Conservation (phyloP, 2,888 invertebrate species). For the Limnephilus lunatus region DNA sequence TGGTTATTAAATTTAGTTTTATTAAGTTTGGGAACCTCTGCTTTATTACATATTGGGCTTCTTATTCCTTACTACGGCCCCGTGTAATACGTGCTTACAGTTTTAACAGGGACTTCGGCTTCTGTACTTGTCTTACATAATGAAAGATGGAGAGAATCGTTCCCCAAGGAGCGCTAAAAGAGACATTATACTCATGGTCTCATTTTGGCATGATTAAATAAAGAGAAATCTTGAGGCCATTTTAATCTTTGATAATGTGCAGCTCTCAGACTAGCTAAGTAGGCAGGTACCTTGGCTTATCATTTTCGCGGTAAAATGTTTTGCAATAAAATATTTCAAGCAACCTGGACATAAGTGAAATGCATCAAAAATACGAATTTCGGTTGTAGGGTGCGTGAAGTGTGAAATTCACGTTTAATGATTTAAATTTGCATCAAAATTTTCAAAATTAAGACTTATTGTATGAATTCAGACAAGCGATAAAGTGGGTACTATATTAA, state of each 20-base stretch:
- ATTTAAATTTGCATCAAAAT: too few relatives aligned
- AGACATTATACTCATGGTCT: neutral
- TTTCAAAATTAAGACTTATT: too few relatives aligned
- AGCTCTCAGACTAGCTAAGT: too few relatives aligned
- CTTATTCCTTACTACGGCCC: neutral
- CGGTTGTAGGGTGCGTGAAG: too few relatives aligned
- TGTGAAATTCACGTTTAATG: too few relatives aligned
- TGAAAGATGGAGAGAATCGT: neutral
- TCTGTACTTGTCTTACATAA: neutral
- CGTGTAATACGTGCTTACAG: neutral
- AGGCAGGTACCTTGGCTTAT: neutral
- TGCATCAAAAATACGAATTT: too few relatives aligned
- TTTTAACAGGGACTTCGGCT: neutral
- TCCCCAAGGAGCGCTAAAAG: neutral
- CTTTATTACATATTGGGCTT: neutral
- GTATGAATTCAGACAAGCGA: too few relatives aligned
- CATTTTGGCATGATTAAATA: neutral
- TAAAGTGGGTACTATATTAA: too few relatives aligned
- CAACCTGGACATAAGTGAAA: too few relatives aligned
- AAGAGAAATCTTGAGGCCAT: neutral
- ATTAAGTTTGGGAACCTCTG: neutral
- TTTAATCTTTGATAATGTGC: neutral
- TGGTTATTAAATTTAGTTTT: neutral
- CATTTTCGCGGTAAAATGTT: neutral
- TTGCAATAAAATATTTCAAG: too few relatives aligned